Evolutionary conservation across 2,113 vertebrate species (phyloP).

Genomic region (Terrapene triunguis): DNA sequence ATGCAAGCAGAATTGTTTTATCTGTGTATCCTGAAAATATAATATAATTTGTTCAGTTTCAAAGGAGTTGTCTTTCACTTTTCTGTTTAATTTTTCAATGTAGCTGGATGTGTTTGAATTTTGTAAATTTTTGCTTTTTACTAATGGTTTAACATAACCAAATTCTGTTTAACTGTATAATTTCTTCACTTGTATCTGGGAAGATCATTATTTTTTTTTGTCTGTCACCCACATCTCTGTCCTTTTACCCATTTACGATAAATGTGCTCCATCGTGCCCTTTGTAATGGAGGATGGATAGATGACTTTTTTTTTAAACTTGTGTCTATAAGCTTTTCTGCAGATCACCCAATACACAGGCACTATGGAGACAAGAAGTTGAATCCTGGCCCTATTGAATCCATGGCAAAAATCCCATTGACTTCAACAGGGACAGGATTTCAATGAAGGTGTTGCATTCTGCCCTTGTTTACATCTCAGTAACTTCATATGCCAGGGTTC

Average conservation of each 20-base stretch:
- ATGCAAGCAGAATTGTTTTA: not conserved
- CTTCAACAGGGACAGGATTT: not conserved
- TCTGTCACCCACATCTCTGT: not conserved
- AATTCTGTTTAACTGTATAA: not conserved
- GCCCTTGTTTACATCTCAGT: not conserved
- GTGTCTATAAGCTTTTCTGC: not conserved
- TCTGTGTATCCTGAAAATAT: not conserved
- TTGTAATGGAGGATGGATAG: not conserved
- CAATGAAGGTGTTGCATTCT: too few species aligned
- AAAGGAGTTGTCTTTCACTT: not conserved
- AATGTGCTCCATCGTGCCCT: not conserved
- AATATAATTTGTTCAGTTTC: not conserved
- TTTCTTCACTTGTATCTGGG: not conserved
- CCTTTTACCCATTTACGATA: not conserved
- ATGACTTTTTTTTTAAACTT: not conserved
- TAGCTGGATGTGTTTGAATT: not conserved
- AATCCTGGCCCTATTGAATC: not conserved
- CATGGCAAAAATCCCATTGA: not conserved
- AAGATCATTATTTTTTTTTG: not conserved
- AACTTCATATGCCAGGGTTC: not conserved
- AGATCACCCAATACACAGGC: rapidly evolving
- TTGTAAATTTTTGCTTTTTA: not conserved
- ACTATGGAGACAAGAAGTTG: not conserved
- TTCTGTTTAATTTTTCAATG: not conserved
- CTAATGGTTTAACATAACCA: not conserved